Conservation (phyloP, 2,113 vertebrate species). For the Verasper variegatus region DNA sequence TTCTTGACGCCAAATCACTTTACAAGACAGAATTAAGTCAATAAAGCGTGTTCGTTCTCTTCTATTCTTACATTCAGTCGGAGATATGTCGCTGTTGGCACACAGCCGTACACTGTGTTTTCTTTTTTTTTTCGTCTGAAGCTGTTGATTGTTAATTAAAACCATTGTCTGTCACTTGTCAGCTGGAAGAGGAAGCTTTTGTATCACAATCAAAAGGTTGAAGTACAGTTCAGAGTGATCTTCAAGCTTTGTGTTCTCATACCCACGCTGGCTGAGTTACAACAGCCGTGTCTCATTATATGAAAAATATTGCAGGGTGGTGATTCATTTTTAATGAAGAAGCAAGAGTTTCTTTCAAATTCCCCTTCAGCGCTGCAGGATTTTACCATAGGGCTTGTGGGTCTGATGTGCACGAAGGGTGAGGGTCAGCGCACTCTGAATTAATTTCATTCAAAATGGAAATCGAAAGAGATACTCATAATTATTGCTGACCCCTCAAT, state of each 20-base stretch:
- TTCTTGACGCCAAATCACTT: background rate
- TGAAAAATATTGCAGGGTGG: background rate
- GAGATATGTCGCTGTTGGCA: no score
- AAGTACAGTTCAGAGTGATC: background rate
- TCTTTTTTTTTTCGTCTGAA: background rate
- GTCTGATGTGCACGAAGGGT: background rate
- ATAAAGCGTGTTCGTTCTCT: background rate
- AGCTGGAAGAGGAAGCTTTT: background rate
- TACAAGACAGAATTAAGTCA: background rate
- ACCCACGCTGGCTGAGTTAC: background rate
- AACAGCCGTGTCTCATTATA: background rate
- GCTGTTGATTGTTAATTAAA: background rate
- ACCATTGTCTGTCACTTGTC: background rate
- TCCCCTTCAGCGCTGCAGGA: background rate
- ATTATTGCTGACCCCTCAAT: constrained; percentile 18
- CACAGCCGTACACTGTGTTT: no score
- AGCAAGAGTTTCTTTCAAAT: background rate
- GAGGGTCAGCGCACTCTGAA: constrained; percentile 19
- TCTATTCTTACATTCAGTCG: background rate
- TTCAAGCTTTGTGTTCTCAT: background rate
- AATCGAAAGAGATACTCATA: constrained; percentile 25
- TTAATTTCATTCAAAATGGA: constrained; percentile 33
- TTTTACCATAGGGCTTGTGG: background rate
- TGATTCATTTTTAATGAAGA: background rate
- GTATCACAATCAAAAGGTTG: background rate